Base-by-base conservation (phyloP, 92 coral and sea anemone genomes). In the Epizoanthus ramosus region DNA sequence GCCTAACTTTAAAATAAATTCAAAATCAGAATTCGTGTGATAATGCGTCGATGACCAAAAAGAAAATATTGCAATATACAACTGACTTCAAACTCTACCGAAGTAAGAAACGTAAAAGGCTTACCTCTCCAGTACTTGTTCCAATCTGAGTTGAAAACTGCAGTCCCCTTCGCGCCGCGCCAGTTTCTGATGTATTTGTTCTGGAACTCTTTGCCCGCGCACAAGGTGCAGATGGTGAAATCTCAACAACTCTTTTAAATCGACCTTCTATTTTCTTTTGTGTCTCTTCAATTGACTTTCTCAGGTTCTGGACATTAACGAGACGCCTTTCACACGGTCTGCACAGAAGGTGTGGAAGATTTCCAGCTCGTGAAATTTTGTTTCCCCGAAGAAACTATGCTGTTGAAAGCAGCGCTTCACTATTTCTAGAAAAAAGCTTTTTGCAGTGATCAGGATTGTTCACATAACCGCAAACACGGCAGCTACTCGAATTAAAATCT, bases 271-370 rank as follows among this genome's bases (percentile, higher is more conserved):
- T 71, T n/a, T 53, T 67, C 63, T 83, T 79, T 68, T 88, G 85
- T 25, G 79, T 73, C 7, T 76, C 67, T 3, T 59, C 52, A 19
- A 88, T 76, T 71, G 53, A 60, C n/a, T 80, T 33, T 66, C 56
- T 79, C 67, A 88, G 50, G 21, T 54, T 68, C 53, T 33, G 23
- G 54, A 80, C 80, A 82, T 79, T 84, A 22, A 79, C 70, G 23
- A 88, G 54, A 16, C 81, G 63, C 39, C 88, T 73, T 72, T 84
- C 91, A 80, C 91, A 79, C 43, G 88, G 86, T 60, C 86, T 57
- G 72, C 91, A 88, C 37, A 85, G 16, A 3, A 73, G 69, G 70
- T 72, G 60, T 18, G 86, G 91, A 73, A 73, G 76, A 3, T 63
- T 57, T 23, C n/a, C n/a, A n/a, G 39, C 28, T 47, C 13, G 53